Base-by-base conservation (phyloP, 2,888 invertebrate genomes). In the Harpalus rufipes region DNA sequence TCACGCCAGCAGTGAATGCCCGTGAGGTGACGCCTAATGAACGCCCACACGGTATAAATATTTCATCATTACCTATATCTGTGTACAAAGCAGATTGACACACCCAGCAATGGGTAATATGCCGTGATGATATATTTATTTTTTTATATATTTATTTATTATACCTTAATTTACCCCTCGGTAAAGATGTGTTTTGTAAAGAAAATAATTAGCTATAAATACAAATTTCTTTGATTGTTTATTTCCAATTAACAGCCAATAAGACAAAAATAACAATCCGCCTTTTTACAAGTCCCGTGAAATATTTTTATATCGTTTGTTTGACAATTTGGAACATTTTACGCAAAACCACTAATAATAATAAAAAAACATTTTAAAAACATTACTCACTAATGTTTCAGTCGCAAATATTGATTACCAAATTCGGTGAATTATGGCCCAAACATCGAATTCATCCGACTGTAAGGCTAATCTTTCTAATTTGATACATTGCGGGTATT, bases 401-500 rank as follows among this genome's bases (percentile, higher is more conserved):
- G 32, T 12, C 65, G n/a, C 39, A 32, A 65, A 32, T 65, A 65
- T 65, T 65, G 65, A 65, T 65, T 65, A 39, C 32, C 65, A 65
- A 8, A 32, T 65, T 32, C 65, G 65, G 32, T 32, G 65, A 65
- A 65, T 65, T n/a, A 65, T 32, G 32, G 39, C n/a, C 65, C 65
- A 10, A n/a, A 65, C 32, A 32, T 25, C n/a, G 65, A 14, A 25
- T 65, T 65, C 25, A n/a, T 32, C 39, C 25, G 32, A 32, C 61
- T 61, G 39, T 39, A 32, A 65, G 65, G 5, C 7, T 65, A 65
- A 32, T 65, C 32, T 65, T 32, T 4, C n/a, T n/a, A 65, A 65
- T 65, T 65, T 65, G 25, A 39, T 25, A n/a, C n/a, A 65, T 65
- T 39, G 32, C n/a, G 32, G 4, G 65, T 65, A 65, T 65, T 65